phyloP scores from a whole-genome alignment of 2,888 invertebrate species.

The Oscheius sp. region DNA sequence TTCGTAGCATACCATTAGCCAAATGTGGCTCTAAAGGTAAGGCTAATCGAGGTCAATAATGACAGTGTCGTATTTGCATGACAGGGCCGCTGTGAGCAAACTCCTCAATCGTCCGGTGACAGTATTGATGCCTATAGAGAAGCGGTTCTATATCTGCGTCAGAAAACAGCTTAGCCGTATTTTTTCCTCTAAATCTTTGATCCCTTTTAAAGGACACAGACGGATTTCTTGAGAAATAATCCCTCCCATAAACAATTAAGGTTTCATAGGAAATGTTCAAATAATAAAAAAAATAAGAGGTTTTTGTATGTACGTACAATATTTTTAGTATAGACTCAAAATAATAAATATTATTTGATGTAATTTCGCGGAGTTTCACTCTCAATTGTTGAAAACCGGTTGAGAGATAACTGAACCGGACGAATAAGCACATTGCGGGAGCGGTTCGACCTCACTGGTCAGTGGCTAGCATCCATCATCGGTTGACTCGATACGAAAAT shows the following conservation, averaged over 20 bases:
- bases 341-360: no score
- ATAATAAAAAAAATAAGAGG: no score
- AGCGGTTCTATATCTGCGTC: no score
- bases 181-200: no score
- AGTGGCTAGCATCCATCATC: constrained; percentile 3
- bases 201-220: no score
- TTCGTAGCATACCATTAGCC: neutral
- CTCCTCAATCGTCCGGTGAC: constrained; percentile 28
- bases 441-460: neutral
- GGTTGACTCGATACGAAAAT: neutral
- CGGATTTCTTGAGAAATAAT: no score
- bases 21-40: constrained; percentile 9
- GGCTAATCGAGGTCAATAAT: constrained; percentile 30
- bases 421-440: neutral
- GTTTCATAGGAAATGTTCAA: no score
- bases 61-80: constrained; percentile 31
- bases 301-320: no score
- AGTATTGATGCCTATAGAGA: constrained; percentile 27
- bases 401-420: neutral
- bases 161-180: no score
- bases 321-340: no score
- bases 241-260: no score
- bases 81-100: constrained; percentile 29
- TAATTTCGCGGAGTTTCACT: neutral
- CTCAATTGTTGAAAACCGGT: neutral